These are phyloP conservation scores for Palythoa grandiflora DNA, from an alignment of 92 coral and sea anemone genomes.

Conservation along the genomic window DNA sequence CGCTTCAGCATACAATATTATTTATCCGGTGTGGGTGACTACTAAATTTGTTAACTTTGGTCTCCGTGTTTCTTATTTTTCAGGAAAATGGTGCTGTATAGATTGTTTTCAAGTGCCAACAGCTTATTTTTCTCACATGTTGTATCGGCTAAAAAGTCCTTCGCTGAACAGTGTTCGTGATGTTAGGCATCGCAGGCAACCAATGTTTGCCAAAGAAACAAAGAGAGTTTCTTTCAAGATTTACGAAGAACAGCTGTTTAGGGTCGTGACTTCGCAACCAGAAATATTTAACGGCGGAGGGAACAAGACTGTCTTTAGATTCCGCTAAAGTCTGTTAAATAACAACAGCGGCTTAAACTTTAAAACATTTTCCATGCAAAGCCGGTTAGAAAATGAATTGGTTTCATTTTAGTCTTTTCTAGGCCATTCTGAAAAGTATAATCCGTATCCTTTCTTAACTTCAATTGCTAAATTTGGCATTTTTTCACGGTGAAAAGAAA, in stretches of 20 bases:
- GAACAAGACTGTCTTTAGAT: no score
- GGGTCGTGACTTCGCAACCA: neutral
- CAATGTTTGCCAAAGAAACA: constrained; percentile 43
- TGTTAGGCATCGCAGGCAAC: constrained; percentile 57
- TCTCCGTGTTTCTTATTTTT: neutral
- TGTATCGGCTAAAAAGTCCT: constrained; percentile 48
- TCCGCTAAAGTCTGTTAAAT: no score
- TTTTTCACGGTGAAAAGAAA: no score
- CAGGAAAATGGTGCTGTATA: constrained; percentile 55
- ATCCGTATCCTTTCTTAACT: no score
- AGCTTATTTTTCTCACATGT: constrained; percentile 56
- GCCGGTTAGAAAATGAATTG: no score
- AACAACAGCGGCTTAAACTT: no score
- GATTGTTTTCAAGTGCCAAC: constrained; percentile 68
- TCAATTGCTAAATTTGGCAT: no score
- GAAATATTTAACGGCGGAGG: no score
- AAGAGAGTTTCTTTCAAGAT: constrained; percentile 30
- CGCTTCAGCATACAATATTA: neutral
- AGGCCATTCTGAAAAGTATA: no score
- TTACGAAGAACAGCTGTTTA: neutral
- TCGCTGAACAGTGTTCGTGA: constrained; percentile 56
- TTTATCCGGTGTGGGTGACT: neutral
- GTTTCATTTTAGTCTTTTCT: no score
- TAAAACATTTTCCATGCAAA: no score
- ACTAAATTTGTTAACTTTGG: constrained; percentile 2